Conservation (phyloP, 2,888 invertebrate genomes). For the Trachelus tabidus region DNA sequence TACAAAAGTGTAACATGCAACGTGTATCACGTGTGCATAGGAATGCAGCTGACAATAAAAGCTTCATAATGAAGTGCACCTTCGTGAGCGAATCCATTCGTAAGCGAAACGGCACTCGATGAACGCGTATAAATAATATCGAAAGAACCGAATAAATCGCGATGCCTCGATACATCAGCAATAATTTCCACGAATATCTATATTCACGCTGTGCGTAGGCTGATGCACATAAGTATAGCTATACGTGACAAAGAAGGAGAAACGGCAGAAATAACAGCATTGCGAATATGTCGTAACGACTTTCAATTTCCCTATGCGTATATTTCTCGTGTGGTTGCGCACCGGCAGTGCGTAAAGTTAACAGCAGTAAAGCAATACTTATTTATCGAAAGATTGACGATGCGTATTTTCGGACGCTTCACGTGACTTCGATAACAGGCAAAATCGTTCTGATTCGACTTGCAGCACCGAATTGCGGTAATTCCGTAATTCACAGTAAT, state of each 20-base stretch:
- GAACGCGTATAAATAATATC: neutral
- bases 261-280: neutral
- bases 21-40: neutral
- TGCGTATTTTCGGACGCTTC: neutral
- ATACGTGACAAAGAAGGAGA: neutral
- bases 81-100: neutral
- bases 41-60: neutral
- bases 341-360: neutral
- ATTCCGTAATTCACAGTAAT: neutral
- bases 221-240: neutral
- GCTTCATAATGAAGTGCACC: neutral
- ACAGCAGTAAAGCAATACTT: neutral
- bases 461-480: neutral
- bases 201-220: neutral
- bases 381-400: neutral
- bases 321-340: neutral
- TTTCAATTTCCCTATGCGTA: neutral
- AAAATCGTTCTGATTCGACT: neutral
- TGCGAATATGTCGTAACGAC: neutral
- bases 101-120: neutral
- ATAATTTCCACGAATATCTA: neutral
- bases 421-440: neutral
- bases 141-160: neutral
- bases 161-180: neutral
- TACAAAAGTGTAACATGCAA: neutral